Conservation (phyloP, 2,113 vertebrate species). For the Psettodes erumei region DNA sequence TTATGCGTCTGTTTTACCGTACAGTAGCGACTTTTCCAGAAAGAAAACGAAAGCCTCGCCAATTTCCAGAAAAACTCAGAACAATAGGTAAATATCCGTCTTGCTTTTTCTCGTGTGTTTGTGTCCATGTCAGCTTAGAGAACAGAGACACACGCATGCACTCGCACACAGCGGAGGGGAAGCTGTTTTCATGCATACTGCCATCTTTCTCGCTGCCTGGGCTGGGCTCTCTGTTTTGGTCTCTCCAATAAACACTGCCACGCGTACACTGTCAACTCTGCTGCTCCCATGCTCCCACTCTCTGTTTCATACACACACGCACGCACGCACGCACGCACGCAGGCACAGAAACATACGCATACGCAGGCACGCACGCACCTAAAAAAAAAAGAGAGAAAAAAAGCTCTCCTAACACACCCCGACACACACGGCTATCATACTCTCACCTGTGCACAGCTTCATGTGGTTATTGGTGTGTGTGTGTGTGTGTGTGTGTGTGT, state of each 20-base stretch:
- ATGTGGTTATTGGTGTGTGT: conserved; percentile 31
- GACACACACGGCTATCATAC: neutral
- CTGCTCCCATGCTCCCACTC: conserved; percentile 47
- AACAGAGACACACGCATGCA: neutral
- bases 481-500: conserved; percentile 4
- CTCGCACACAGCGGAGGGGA: neutral
- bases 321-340: conserved; percentile 27
- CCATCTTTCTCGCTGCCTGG: conserved; percentile 83
- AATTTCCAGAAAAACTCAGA: conserved; percentile 92
- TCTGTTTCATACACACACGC: neutral
- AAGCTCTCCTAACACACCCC: no score
- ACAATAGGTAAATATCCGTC: conserved; percentile 90
- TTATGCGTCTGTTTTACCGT: conserved; percentile 97
- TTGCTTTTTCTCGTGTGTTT: neutral
- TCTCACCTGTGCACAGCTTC: conserved; percentile 17
- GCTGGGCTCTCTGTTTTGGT: conserved; percentile 88
- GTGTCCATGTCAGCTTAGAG: neutral
- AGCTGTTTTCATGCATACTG: conserved; percentile 75
- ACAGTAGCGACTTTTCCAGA: conserved; percentile 92
- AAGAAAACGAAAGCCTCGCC: conserved; percentile 95
- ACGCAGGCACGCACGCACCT: conserved; percentile 1
- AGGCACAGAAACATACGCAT: neutral
- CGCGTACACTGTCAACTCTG: conserved; percentile 90
- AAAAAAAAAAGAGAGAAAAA: no score
- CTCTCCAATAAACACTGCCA: conserved; percentile 92